Evolutionary conservation across 2,888 invertebrate genomes (phyloP), one percentile per base, ranked within the genome.

Genomic region (Meliscaeva auricollis): DNA sequence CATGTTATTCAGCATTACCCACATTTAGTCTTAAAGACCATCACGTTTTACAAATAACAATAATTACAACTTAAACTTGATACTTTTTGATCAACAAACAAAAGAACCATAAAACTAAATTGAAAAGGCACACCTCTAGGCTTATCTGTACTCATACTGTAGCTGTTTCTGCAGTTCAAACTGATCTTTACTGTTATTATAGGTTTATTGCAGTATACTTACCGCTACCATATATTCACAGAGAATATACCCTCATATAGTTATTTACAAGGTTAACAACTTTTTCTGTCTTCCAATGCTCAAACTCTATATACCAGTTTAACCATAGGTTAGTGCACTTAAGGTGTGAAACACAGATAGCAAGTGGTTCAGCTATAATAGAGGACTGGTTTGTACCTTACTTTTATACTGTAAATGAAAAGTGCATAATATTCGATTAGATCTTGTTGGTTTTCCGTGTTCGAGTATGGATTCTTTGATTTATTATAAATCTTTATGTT

Each of bases 191-290:
- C 64, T 32, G 82, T 68, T 73, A 54, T 26, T 66, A 58, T 64
- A 76, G 60, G 35, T 58, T n/a, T 72, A 72, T 68, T 17, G 66
- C 72, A 46, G 72, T 58, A 72, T n/a, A n/a, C n/a, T n/a, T n/a
- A n/a, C n/a, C n/a, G n/a, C 56, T 8, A 58, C 30, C 56, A 26
- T 26, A 26, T 26, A 48, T 48, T 48, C 48, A 5, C 41, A 35
- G n/a, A n/a, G n/a, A n/a, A n/a, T 17, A 30, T 20, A 32, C 15
- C 46, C 2, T 5, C 30, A 7, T 46, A 11, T n/a, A 41, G 46
- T 30, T 44, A 32, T 26, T 68, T 80, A 73, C 82, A 82, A 82
- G 82, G 82, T 64, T 83, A 83, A 83, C 82, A 78, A 74, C 78
- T 78, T 83, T 35, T 74, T 50, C 35, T 26, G 54, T 41, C 48